Evolutionary conservation across 2,797 vertebrate species (phyloP).

Genomic region (Falco rusticolus): DNA sequence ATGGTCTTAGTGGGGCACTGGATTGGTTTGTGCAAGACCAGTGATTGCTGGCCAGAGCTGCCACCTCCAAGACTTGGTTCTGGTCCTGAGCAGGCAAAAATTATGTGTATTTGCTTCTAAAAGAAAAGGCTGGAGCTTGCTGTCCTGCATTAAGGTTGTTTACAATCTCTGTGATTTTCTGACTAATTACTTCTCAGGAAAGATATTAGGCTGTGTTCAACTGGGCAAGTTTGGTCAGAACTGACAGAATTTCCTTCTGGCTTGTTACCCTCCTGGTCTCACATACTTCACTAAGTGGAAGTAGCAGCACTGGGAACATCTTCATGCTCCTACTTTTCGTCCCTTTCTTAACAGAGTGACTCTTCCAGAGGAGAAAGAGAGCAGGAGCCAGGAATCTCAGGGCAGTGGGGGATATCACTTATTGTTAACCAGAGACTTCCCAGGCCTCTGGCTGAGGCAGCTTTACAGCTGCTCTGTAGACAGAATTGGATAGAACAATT

Average conservation of each 20-base stretch:
- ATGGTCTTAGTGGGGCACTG: rapidly evolving
- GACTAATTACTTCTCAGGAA: not conserved
- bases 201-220: not conserved
- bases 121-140: not conserved
- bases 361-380: not conserved
- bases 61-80: not conserved
- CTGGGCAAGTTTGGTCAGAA: not conserved
- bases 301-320: not conserved
- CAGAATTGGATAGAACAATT: not conserved
- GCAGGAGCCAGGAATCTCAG: not conserved
- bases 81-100: not conserved
- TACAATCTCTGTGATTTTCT: not conserved
- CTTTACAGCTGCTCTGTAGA: not conserved
- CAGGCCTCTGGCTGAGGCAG: not conserved
- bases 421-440: not conserved
- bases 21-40: rapidly evolving
- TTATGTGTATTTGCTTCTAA: not conserved
- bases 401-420: not conserved
- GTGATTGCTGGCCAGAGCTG: not conserved
- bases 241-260: not conserved
- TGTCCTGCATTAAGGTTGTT: not conserved
- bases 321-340: not conserved
- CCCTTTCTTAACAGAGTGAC: not conserved
- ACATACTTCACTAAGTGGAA: not conserved
- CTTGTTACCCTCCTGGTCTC: not conserved